Conservation (phyloP, 2,888 invertebrate genomes). For the Amaurobius ferox region DNA sequence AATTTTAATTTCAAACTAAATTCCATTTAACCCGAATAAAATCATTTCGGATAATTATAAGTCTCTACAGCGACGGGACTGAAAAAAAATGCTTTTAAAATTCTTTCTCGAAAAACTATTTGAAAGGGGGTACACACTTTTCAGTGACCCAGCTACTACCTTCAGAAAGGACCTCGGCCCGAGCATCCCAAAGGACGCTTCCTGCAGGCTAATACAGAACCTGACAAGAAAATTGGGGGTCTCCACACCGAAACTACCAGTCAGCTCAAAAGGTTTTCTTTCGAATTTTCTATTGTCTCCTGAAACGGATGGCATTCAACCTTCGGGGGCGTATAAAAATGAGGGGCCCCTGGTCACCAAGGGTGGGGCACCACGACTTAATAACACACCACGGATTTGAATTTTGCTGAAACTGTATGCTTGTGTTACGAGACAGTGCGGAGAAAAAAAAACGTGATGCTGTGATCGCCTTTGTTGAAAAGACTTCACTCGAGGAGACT, state of each 20-base stretch:
- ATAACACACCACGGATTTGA: neutral
- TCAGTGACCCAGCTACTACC: neutral
- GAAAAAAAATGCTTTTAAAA: too few species aligned
- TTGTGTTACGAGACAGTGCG: neutral
- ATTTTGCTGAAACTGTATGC: neutral
- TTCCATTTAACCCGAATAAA: too few species aligned
- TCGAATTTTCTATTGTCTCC: slow-evolving; percentile 7
- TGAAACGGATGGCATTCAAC: neutral
- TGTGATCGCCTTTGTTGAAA: slow-evolving; percentile 33
- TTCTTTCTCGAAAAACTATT: neutral
- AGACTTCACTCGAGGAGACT: neutral
- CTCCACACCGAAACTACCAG: neutral
- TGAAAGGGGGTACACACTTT: neutral
- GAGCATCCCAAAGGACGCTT: neutral
- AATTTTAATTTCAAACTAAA: too few species aligned
- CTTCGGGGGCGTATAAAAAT: slow-evolving; percentile 2
- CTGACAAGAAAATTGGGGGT: slow-evolving; percentile 21
- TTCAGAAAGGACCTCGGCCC: neutral
- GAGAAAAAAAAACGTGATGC: neutral
- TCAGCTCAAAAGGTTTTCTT: slow-evolving; percentile 11
- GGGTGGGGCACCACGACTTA: slow-evolving; percentile 14
- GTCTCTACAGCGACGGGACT: too few species aligned
- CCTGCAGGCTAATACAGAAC: slow-evolving; percentile 5
- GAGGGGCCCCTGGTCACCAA: slow-evolving; percentile 17
- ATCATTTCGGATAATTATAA: too few species aligned